Base-by-base conservation (phyloP, 2,888 invertebrate genomes). In the Ornithoptera alexandrae region DNA sequence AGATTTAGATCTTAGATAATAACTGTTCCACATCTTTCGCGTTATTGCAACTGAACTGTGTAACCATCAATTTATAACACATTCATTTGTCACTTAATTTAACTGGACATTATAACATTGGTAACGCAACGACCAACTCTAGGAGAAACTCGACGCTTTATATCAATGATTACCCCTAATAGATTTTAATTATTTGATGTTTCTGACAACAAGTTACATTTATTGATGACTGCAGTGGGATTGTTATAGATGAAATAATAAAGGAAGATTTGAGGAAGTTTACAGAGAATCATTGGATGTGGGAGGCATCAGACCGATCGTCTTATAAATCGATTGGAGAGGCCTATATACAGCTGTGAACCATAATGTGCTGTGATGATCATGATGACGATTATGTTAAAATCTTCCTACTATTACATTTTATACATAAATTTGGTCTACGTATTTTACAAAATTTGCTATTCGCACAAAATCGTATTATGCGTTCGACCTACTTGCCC, bases 51-150 rank as follows among this genome's bases (percentile, higher is more conserved):
- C 63, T 30, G 53, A 39, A 53, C 59, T 36, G 20, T 63, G 63
- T 59, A 67, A 62, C 53, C 42, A 56, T 60, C 70, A 70, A 70
- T 70, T 70, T 70, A 70, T 67, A 70, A 64, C 70, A 56, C 66
- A 70, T 70, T 66, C 64, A 68, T 71, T 71, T 71, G 70, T 71
- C 70, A 65, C 61, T 69, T 69, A 67, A 67, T 62, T 65, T 60
- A 67, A 67, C 64, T 60, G 59, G 53, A 60, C 67, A 67, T 70
- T 70, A 67, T 57, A 59, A 67, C 59, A 57, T 67, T 42, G 42
- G 63, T 63, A 67, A 30, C 61, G 57, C 50, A 61, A 67, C 24
- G 53, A 36, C 15, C 70, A 67, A 67, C 67, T 68, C 67, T 71
- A 65, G 62, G 61, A 64, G 64, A 61, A 65, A 71, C 64, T 67